Base-by-base conservation (phyloP, 2,113 vertebrate species). In the Clupea harengus region DNA sequence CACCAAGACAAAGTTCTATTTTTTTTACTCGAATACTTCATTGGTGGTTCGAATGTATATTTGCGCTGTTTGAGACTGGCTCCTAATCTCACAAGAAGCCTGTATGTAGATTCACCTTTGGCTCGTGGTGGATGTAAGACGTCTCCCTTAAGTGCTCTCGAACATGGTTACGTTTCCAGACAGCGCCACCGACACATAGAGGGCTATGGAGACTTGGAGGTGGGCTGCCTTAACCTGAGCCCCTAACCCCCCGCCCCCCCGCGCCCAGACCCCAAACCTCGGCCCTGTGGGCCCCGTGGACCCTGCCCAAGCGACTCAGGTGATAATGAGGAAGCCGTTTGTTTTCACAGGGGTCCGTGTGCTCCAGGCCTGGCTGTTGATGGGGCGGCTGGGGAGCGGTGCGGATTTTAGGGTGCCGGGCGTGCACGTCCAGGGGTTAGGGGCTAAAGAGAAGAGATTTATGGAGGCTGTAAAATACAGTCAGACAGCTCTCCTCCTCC, bases 391-490 rank as follows among this genome's bases (percentile, higher is more conserved):
- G 87, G 93, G 91, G 92, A 93, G 92, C 91, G 91, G 93, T 95
- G 92, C 88, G 92, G 25, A 89, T 93, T 94, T 93, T 92, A 93
- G 91, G 92, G 91, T 93, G 92, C 91, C 90, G n/a, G 89, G 87
- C 88, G 87, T 90, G 88, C 90, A 93, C 92, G 88, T 93, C 92
- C 90, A 91, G 91, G 89, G 93, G 94, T 94, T 90, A 93, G 91
- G 94, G 93, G 93, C 89, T 93, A 94, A 94, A 93, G 93, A 94
- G 92, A 86, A 81, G 92, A 90, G 92, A 95, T 95, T 95, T 94
- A 95, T 94, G 93, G 92, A 54, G 72, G 78, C 88, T 90, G 88
- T 94, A 95, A 95, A 94, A 94, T 92, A 92, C 87, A 93, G 81
- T 89, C 88, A 92, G 91, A 91, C 89, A 39, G 86, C 88, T 83